These are phyloP conservation scores for Hydra vulgaris DNA, from an alignment of 30 jellyfish, hydroid and myxozoan genomes.

Conservation along the genomic window DNA sequence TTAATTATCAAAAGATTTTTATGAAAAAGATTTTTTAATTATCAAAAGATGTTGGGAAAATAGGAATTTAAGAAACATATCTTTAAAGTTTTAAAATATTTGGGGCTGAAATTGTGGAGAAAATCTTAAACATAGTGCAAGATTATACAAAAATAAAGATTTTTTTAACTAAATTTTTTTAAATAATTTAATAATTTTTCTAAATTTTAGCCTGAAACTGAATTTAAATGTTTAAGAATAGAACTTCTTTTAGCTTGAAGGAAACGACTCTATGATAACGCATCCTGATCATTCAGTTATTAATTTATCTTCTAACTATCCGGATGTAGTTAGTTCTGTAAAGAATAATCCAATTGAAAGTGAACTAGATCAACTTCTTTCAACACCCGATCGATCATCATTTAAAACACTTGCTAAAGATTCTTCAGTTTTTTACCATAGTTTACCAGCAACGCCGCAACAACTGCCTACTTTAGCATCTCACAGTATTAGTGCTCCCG, in stretches of 20 bases:
- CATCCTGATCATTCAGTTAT: slow-evolving; percentile 1
- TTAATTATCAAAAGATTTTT: no score
- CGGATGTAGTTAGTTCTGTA: neutral
- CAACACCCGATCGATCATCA: slow-evolving; percentile 20
- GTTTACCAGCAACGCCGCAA: slow-evolving; percentile 42
- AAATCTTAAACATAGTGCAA: no score
- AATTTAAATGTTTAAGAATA: no score
- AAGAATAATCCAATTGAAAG: slow-evolving; percentile 3
- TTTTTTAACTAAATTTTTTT: no score
- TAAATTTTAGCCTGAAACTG: no score
- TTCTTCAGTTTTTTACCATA: slow-evolving; percentile 4
- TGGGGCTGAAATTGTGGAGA: no score
- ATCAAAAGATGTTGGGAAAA: no score
- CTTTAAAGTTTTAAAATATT: no score
- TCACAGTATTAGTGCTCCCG: slow-evolving; percentile 31
- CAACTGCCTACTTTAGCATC: neutral
- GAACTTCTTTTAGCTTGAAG: slow-evolving; percentile 7
- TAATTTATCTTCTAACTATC: neutral
- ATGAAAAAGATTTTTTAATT: no score
- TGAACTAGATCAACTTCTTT: neutral
- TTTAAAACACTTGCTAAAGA: neutral
- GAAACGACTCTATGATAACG: neutral
- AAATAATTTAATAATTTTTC: no score
- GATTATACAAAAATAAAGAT: no score
- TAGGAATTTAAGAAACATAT: no score